phyloP scores from a whole-genome alignment of 2,888 invertebrate genomes.

The Nomada fabriciana region DNA sequence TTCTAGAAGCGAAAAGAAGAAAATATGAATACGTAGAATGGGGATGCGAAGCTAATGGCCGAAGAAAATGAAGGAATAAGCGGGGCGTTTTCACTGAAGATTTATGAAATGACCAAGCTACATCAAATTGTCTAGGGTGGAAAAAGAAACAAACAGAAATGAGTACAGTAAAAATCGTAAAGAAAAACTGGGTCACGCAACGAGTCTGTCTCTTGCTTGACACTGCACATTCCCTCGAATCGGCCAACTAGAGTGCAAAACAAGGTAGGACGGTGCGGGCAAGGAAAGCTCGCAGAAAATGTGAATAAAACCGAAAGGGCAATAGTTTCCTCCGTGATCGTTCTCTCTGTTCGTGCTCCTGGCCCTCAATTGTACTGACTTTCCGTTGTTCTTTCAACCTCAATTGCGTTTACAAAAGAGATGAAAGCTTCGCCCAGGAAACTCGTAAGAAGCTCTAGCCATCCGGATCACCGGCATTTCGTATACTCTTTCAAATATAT shows the following conservation, averaged over 20 bases:
- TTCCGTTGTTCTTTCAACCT: constrained; percentile 25
- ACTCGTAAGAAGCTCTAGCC: constrained; percentile 63
- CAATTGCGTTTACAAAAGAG: constrained; percentile 48
- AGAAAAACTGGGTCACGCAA: constrained; percentile 18
- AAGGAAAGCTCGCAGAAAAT: constrained; percentile 48
- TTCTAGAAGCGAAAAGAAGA: no score
- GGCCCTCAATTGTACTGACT: not conserved
- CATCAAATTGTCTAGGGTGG: no score
- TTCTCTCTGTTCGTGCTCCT: constrained; percentile 8
- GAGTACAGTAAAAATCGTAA: not conserved
- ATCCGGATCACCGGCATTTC: no score
- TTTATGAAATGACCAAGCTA: no score
- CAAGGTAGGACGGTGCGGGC: constrained; percentile 16
- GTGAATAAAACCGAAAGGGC: constrained; percentile 64
- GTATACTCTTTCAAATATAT: no score
- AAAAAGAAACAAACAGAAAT: not conserved
- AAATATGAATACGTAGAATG: not conserved
- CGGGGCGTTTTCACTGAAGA: no score
- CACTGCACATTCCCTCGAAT: constrained; percentile 25
- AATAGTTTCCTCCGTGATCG: constrained; percentile 24
- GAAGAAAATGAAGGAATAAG: not conserved
- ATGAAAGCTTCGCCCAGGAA: constrained; percentile 61
- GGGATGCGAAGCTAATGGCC: no score
- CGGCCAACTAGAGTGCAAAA: constrained; percentile 34
- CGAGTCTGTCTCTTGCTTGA: constrained; percentile 16